phyloP scores from a whole-genome alignment of 64 coral and sea anemone genomes.

The Catalaphyllia jardinei region DNA sequence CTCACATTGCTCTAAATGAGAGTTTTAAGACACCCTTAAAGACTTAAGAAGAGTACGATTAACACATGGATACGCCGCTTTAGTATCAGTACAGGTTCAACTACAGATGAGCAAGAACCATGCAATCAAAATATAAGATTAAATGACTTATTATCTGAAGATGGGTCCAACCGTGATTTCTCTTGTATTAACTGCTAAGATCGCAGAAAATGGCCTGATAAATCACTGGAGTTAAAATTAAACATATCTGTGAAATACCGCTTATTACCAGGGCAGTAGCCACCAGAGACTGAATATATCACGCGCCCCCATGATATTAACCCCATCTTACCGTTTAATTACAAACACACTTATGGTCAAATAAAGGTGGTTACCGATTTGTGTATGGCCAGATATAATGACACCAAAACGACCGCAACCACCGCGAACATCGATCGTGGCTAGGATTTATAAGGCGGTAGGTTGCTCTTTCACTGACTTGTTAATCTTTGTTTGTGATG shows the following conservation, averaged over 20 bases:
- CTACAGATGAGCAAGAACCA: too few relatives aligned
- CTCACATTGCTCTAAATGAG: too few relatives aligned
- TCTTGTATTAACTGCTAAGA: not conserved
- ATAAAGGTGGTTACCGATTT: slow-evolving; percentile 19
- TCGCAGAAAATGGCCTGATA: not conserved
- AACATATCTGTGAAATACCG: not conserved
- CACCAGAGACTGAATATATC: not conserved
- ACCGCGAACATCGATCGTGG: slow-evolving; percentile 25
- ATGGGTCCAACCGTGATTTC: not conserved
- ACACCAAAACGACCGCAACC: slow-evolving; percentile 8
- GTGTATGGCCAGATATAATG: not conserved
- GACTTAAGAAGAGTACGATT: too few relatives aligned
- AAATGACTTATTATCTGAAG: not conserved
- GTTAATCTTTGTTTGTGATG: not conserved
- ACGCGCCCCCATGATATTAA: slow-evolving; percentile 9
- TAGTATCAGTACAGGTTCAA: too few relatives aligned
- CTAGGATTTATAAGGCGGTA: not conserved
- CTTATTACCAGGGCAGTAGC: not conserved
- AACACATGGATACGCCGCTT: too few relatives aligned
- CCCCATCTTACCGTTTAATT: not conserved
- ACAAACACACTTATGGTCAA: not conserved
- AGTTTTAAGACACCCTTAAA: too few relatives aligned
- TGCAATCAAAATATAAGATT: too few relatives aligned
- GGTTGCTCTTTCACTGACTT: not conserved
- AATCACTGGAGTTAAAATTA: not conserved